Conservation (phyloP, 53 echinoderm and acorn worm species). For the Astropecten irregularis region DNA sequence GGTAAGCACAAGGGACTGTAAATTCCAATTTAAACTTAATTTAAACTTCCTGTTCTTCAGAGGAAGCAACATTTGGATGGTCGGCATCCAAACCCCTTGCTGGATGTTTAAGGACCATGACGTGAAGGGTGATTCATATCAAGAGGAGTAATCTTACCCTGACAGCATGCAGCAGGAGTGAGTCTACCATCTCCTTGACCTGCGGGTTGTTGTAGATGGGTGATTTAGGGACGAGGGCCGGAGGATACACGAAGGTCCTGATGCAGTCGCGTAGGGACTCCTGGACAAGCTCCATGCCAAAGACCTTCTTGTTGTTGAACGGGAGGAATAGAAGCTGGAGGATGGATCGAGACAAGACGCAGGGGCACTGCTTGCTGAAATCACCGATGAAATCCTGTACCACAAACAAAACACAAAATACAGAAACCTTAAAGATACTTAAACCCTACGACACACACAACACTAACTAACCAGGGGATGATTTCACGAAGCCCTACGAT, state of each 20-base stretch:
- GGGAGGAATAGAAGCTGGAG: constrained; percentile 90
- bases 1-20: no score
- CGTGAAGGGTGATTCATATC: no score
- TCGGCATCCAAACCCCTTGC: no score
- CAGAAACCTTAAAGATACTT: no score
- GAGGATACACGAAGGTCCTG: constrained; percentile 78
- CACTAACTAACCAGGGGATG: no score
- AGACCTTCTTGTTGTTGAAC: constrained; percentile 86
- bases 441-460: no score
- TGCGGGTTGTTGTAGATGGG: constrained; percentile 87
- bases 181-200: constrained; percentile 89
- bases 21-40: no score
- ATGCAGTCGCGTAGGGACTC: constrained; percentile 80
- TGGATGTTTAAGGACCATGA: no score
- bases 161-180: constrained; percentile 77
- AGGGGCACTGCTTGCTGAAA: constrained; percentile 93
- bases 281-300: constrained; percentile 82
- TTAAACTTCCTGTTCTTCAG: no score
- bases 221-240: constrained; percentile 69
- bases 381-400: constrained; percentile 88
- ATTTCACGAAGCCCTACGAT: no score
- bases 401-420: background rate
- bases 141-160: constrained; percentile 86
- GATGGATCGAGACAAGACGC: constrained; percentile 83
- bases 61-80: no score